phyloP scores from a whole-genome alignment of 2,113 vertebrate species.

The Crypturellus undulatus region DNA sequence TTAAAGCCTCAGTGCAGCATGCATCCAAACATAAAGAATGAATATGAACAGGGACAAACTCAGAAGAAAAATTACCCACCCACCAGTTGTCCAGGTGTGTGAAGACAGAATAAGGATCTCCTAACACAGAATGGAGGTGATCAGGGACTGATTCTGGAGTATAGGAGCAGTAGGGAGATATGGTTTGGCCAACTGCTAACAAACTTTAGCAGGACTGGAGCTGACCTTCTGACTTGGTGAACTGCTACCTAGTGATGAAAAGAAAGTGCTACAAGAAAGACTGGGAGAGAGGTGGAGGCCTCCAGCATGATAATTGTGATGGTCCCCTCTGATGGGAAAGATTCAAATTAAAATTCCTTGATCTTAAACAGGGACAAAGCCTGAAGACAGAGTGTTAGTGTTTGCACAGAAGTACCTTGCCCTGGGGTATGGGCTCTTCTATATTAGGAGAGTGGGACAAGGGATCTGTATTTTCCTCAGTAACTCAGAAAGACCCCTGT shows the following conservation, averaged over 20 bases:
- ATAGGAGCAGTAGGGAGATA: neutral
- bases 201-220: neutral
- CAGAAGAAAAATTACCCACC: neutral
- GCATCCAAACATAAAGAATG: neutral
- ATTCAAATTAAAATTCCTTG: neutral
- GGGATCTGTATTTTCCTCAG: neutral
- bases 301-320: neutral
- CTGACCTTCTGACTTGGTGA: neutral
- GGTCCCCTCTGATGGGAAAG: neutral
- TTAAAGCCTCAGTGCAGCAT: neutral
- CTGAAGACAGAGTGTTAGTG: neutral
- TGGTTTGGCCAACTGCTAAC: neutral
- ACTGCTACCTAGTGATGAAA: neutral
- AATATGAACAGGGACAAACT: neutral
- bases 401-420: no score
- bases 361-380: neutral
- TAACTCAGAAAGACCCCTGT: neutral
- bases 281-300: neutral
- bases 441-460: neutral
- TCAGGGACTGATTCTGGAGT: neutral
- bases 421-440: neutral
- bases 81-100: neutral
- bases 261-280: neutral
- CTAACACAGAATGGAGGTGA: neutral
- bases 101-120: neutral